Base-by-base conservation (phyloP, 2,888 invertebrate species). In the Sipunculus nudus region DNA sequence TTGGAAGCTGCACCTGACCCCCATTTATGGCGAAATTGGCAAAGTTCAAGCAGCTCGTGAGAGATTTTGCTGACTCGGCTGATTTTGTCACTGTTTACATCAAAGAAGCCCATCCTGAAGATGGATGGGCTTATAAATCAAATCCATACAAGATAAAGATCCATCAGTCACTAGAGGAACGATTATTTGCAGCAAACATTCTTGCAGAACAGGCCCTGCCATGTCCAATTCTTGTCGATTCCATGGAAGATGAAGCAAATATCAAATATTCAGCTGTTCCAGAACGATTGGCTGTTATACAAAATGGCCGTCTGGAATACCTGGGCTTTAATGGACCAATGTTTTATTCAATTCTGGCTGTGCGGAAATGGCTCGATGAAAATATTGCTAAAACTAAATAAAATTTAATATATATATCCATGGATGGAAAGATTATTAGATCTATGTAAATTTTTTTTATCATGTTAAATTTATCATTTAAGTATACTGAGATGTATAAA, bases 1-100 rank as follows among this genome's bases (percentile, higher is more conserved):
- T 79, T 47, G 79, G 79, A 25, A 78, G 78, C 63, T 78, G 79
- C 58, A 74, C 74, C 61, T 79, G 79, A 78, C 76, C 75, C 13
- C 78, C 78, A 48, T 78, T 76, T 61, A 68, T 77, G 69, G 73
- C 62, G 32, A 73, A 72, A 63, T 72, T 78, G 59, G 67, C 62
- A 53, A 58, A 61, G 43, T 75, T 78, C 62, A 67, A 68, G 28
- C 53, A 67, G 55, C 48, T 77, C 53, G 70, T 74, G 39, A 61
- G 63, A 53, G 67, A 72, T 64, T 77, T 71, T 62, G 50, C 64
- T 26, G 45, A 60, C 21, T 49, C 59, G 29, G 75, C 72, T 10
- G 79, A 79, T 56, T 79, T 79, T 62, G 31, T 77, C 5, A 68
- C 72, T n/a, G 57, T 78, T 23, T 79, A 79, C 61, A 76, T 78